Percentiles rank a stretch among this genome's conserved stretches.
Evolutionary conservation across 2,113 vertebrate genomes (phyloP).

Genomic region (Parotia lawesii): DNA sequence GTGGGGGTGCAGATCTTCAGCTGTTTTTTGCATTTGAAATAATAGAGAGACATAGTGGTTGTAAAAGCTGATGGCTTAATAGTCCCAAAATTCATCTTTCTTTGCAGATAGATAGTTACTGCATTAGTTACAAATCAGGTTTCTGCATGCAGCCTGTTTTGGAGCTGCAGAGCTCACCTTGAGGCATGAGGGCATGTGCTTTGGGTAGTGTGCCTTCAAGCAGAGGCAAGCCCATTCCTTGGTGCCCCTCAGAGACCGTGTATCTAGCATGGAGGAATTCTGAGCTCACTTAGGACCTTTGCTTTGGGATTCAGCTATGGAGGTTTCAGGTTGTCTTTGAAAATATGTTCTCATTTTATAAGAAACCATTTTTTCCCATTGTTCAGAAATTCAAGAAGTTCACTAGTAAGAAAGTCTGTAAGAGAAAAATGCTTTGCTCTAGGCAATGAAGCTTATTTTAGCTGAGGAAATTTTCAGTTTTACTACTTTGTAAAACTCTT

Average conservation of each 20-base stretch:
- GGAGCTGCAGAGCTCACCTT: neutral
- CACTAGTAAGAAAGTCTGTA: neutral
- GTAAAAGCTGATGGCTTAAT: neutral
- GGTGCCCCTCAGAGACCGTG: neutral
- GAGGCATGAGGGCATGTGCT: fast-evolving
- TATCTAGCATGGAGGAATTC: fast-evolving
- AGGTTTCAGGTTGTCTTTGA: neutral
- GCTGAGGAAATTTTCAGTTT: slow-evolving; percentile 2
- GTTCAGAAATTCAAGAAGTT: neutral
- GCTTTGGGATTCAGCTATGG: neutral
- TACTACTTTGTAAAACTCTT: slow-evolving; percentile 18
- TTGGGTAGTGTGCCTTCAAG: neutral
- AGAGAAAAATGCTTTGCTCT: slow-evolving; percentile 1
- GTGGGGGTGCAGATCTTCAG: neutral
- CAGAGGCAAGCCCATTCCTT: fast-evolving
- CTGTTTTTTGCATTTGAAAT: neutral
- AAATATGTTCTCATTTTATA: neutral
- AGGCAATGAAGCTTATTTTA: slow-evolving; percentile 16
- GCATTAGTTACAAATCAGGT: neutral
- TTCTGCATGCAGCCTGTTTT: neutral
- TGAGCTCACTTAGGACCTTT: neutral
- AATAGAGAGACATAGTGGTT: neutral
- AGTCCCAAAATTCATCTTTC: neutral
- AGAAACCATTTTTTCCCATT: neutral
- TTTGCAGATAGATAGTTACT: neutral